Percentiles rank a stretch among this genome's conserved stretches.
Conservation (phyloP, 1,140 invertebrate species). For the Lasioglossum baleicum region DNA sequence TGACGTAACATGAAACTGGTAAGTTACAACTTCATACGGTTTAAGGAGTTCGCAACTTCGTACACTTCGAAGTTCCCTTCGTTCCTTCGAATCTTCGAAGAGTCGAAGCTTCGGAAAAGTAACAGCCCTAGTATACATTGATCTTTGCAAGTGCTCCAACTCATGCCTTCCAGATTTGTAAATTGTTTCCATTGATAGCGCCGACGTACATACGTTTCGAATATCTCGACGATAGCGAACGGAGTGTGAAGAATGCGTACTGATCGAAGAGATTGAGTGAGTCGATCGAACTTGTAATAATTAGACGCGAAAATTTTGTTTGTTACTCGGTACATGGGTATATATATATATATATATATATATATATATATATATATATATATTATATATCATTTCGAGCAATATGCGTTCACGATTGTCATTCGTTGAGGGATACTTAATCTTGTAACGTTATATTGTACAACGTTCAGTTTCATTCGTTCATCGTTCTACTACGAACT, state of each 20-base stretch:
- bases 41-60: too few relatives aligned
- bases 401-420: neutral
- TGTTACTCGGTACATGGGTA: neutral
- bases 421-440: neutral
- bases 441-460: neutral
- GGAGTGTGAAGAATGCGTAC: neutral
- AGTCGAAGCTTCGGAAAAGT: too few relatives aligned
- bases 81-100: too few relatives aligned
- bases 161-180: slow-evolving; percentile 6
- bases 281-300: neutral
- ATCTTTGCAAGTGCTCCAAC: neutral
- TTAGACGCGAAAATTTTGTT: neutral
- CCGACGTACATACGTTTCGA: neutral
- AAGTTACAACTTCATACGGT: too few relatives aligned
- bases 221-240: neutral
- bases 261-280: neutral
- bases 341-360: too few relatives aligned
- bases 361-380: too few relatives aligned
- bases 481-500: neutral
- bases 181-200: neutral
- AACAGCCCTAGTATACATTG: neutral
- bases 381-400: neutral
- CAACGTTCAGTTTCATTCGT: neutral
- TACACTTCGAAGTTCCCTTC: too few relatives aligned
- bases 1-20: too few relatives aligned